Conservation (phyloP, 2,797 vertebrate genomes). For the Orestias chungarensis region DNA sequence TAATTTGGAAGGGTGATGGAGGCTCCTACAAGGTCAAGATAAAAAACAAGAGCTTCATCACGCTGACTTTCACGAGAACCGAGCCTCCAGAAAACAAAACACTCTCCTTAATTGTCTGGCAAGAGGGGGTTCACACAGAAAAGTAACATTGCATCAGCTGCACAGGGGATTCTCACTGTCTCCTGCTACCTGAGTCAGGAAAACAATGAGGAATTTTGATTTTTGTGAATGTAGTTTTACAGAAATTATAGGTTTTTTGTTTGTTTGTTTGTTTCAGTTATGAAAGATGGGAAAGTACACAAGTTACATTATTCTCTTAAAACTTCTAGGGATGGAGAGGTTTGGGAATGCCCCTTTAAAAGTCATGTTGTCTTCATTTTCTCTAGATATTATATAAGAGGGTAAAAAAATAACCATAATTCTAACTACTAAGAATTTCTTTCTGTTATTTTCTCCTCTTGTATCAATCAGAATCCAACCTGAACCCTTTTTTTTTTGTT, state of each 20-base stretch:
- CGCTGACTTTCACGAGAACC: conserved; percentile 73
- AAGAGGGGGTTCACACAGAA: conserved; percentile 59
- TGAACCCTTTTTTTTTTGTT: not conserved
- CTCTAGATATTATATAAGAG: not conserved
- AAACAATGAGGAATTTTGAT: conserved; percentile 16
- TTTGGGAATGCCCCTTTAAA: not conserved
- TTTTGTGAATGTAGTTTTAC: conserved; percentile 13
- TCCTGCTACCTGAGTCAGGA: conserved; percentile 58
- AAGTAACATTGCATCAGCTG: conserved; percentile 71
- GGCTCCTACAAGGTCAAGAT: conserved; percentile 80
- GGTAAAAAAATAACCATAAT: not conserved
- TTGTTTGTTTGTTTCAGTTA: no score
- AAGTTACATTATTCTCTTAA: not conserved
- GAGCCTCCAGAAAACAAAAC: conserved; percentile 78
- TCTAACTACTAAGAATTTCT: not conserved
- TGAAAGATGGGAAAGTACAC: not conserved
- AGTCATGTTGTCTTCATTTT: not conserved
- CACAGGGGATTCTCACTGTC: conserved; percentile 49
- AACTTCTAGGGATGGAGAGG: not conserved
- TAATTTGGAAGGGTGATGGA: conserved; percentile 80
- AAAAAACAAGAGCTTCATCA: conserved; percentile 75
- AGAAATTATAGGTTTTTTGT: conserved; percentile 17
- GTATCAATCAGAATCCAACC: not conserved
- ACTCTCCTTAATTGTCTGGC: conserved; percentile 76
- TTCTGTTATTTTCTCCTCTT: not conserved